A percentile compares a stretch with the other conserved stretches of the same genome.
phyloP scores from a whole-genome alignment of 2,888 invertebrate species.

The Plebejus anna region DNA sequence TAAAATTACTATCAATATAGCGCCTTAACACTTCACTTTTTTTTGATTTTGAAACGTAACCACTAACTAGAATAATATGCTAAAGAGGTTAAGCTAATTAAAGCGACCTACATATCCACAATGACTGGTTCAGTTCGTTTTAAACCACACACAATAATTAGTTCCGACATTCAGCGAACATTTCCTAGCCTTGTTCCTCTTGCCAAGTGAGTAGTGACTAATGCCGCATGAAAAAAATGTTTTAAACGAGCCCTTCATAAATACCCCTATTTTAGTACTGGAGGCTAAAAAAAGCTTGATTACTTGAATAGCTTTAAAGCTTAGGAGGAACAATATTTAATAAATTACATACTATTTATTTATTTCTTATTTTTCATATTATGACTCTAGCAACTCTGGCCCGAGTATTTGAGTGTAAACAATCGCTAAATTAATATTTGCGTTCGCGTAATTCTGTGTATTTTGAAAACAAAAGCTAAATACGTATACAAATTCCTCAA shows the following conservation, averaged over 20 bases:
- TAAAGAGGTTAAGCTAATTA: conserved; percentile 28
- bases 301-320: neutral
- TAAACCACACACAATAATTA: conserved; percentile 16
- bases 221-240: neutral
- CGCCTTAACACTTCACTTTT: conserved; percentile 26
- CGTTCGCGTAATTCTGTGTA: conserved; percentile 22
- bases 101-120: conserved; percentile 21
- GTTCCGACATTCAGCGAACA: conserved; percentile 15
- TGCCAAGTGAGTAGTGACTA: conserved; percentile 17
- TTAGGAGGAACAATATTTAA: too few species aligned
- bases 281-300: neutral
- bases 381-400: conserved; percentile 6
- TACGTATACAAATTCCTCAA: conserved; percentile 2
- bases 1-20: too few species aligned
- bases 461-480: conserved; percentile 22
- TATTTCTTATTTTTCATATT: neutral
- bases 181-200: conserved; percentile 15
- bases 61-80: neutral
- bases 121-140: conserved; percentile 10
- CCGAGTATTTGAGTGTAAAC: neutral
- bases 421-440: conserved; percentile 17
- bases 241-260: neutral
- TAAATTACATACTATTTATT: too few species aligned
- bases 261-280: neutral
- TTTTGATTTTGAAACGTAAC: conserved; percentile 46